These are phyloP conservation scores for Drosophila maculinotata DNA, from an alignment of 2,888 invertebrate species.

Conservation along the genomic window DNA sequence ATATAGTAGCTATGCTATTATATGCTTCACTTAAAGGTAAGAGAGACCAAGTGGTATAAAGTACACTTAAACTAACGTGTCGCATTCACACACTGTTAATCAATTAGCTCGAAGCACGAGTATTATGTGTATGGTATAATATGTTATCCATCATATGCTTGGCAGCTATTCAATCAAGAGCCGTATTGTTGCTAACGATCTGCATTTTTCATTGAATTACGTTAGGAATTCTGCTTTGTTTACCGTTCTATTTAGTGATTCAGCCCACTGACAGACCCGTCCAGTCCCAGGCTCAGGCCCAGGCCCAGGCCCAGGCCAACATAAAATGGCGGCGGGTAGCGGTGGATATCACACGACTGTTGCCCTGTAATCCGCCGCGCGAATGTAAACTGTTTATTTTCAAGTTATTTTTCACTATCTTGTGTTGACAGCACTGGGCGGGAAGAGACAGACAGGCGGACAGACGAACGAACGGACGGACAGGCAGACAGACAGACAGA, in stretches of 20 bases:
- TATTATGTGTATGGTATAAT: no score
- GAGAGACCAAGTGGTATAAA: no score
- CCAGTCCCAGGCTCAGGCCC: constrained; percentile 13
- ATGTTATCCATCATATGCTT: constrained; percentile 16
- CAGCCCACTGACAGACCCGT: constrained; percentile 18
- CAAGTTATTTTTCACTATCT: constrained; percentile 68
- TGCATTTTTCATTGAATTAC: constrained; percentile 41
- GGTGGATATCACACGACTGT: constrained; percentile 33
- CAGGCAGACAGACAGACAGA: not conserved
- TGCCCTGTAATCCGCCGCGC: constrained; percentile 42
- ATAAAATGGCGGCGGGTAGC: constrained; percentile 18
- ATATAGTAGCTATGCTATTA: no score
- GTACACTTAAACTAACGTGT: not conserved
- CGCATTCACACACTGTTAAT: constrained; percentile 8
- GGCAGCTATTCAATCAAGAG: constrained; percentile 44
- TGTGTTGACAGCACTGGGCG: constrained; percentile 54
- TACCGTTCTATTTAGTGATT: constrained; percentile 40
- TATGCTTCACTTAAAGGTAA: no score
- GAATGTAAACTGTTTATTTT: constrained; percentile 62
- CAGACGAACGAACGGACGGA: not conserved
- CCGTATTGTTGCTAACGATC: constrained; percentile 47
- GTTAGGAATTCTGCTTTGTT: constrained; percentile 37
- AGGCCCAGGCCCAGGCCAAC: constrained; percentile 10
- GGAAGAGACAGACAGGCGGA: not conserved
- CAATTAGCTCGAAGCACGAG: no score